Conservation (phyloP, 2,888 invertebrate species). For the Rhingia campestris region DNA sequence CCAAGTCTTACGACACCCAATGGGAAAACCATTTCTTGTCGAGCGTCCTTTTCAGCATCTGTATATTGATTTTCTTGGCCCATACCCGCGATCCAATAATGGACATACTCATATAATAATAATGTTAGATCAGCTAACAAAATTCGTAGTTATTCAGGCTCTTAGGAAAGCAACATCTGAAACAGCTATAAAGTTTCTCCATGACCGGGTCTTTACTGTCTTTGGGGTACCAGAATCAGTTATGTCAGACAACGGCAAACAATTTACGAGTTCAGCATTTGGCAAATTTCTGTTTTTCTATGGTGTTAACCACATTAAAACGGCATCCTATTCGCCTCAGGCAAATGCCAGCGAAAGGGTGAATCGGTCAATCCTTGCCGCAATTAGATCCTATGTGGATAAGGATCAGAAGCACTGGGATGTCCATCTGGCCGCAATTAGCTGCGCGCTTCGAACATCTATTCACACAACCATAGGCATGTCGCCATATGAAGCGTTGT, state of each 20-base stretch:
- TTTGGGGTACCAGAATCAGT: constrained; percentile 26
- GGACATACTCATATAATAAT: constrained; percentile 15
- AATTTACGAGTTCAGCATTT: constrained; percentile 31
- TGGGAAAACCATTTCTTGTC: neutral
- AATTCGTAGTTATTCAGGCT: constrained; percentile 8
- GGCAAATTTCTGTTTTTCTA: no score
- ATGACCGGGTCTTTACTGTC: no score
- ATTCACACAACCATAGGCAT: no score
- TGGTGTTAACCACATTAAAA: no score
- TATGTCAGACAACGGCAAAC: constrained; percentile 37
- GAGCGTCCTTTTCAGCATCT: constrained; percentile 9
- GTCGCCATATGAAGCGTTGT: no score
- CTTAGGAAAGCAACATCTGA: neutral
- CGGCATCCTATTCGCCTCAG: constrained; percentile 23
- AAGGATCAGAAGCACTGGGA: no score
- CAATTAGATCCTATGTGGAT: neutral
- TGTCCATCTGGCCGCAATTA: no score
- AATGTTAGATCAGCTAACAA: constrained; percentile 17
- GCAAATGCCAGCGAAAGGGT: constrained; percentile 1
- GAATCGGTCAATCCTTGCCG: neutral
- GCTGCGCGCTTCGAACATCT: no score
- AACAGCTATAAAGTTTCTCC: no score
- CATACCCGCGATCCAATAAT: constrained; percentile 8
- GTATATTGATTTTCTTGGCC: no score
- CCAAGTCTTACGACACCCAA: neutral